Evolutionary conservation across 2,797 vertebrate genomes (phyloP), one percentile per base, ranked within the genome.

Genomic region (Chloroceryle amazona): DNA sequence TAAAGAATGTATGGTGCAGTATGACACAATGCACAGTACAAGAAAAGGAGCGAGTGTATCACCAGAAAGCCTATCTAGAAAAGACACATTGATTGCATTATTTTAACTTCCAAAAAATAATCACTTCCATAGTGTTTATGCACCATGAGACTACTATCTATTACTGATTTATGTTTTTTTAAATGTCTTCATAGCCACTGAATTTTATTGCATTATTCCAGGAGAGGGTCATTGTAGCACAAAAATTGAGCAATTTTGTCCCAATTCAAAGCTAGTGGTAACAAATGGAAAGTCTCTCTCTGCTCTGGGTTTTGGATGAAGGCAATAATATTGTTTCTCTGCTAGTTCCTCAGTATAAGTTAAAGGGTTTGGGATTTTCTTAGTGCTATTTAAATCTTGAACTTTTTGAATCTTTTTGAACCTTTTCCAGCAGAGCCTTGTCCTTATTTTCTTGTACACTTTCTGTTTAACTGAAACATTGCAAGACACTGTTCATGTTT

Each of bases 291-390:
- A 79, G 55, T 76, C 49, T 79, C 60, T 80, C 41, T 79, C 60
- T 88, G 11, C 60, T 86, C 33, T 81, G 80, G 29, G 33, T 68
- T 96, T 94, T 86, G 70, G 63, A 42, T 80, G 44, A 90, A 83
- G 57, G 39, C 72, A 78, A 35, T 22, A 81, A 85, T 79, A 70
- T 62, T 75, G 55, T 89, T 90, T 84, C 57, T 72, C 54, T 83
- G 8, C 15, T 83, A 29, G 44, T 91, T 94, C 33, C n/a, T 72
- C 58, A 94, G n/a, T 88, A 51, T 81, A 90, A 70, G 44, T 14
- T 62, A 33, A 93, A 74, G 60, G 2, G 58, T 66, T 86, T 75
- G 28, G 42, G n/a, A 47, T 67, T 94, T 92, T 66, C 14, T 75
- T 75, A 19, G 29, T 71, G 54, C 23, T 86, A 60, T 67, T 86